Percentiles rank a stretch among this genome's conserved stretches.
Evolutionary conservation across 1,140 invertebrate genomes (phyloP).

Genomic region (Drosophila orosa): DNA sequence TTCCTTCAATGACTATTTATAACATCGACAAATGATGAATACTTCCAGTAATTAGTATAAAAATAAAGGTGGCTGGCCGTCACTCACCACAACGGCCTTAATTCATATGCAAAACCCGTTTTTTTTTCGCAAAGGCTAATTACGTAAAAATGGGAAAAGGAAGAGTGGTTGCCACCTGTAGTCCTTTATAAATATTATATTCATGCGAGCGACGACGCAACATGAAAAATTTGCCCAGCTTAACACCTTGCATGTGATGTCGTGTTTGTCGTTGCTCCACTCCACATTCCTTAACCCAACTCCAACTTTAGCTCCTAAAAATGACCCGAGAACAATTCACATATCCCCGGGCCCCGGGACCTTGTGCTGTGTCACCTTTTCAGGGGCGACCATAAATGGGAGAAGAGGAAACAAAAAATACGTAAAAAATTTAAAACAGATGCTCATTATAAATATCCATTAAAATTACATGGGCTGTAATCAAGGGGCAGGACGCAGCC

Average conservation of each 20-base stretch:
- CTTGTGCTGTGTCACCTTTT: constrained; percentile 69
- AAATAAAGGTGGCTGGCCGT: not conserved
- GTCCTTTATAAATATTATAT: constrained; percentile 50
- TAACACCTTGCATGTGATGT: constrained; percentile 60
- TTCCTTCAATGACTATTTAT: not conserved
- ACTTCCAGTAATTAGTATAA: constrained; percentile 19
- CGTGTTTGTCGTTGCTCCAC: constrained; percentile 3
- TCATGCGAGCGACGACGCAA: constrained; percentile 22
- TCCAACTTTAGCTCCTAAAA: constrained; percentile 39
- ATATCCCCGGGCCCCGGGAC: constrained; percentile 47
- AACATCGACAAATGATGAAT: constrained; percentile 18
- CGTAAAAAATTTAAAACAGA: constrained; percentile 68
- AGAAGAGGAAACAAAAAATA: constrained; percentile 23
- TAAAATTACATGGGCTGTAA: constrained; percentile 74
- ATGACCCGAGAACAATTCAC: constrained; percentile 77
- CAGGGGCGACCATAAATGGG: constrained; percentile 10
- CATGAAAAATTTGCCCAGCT: constrained; percentile 56
- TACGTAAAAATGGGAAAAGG: constrained; percentile 27
- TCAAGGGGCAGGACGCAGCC: constrained; percentile 35
- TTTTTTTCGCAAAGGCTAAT: constrained; percentile 53
- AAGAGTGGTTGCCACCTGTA: constrained; percentile 36
- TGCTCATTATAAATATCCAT: constrained; percentile 81
- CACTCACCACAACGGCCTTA: constrained; percentile 8
- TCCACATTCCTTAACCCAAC: constrained; percentile 10
- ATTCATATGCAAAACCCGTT: constrained; percentile 58